Conservation (phyloP, 1,140 invertebrate genomes). For the Leptinotarsa lineolata region DNA sequence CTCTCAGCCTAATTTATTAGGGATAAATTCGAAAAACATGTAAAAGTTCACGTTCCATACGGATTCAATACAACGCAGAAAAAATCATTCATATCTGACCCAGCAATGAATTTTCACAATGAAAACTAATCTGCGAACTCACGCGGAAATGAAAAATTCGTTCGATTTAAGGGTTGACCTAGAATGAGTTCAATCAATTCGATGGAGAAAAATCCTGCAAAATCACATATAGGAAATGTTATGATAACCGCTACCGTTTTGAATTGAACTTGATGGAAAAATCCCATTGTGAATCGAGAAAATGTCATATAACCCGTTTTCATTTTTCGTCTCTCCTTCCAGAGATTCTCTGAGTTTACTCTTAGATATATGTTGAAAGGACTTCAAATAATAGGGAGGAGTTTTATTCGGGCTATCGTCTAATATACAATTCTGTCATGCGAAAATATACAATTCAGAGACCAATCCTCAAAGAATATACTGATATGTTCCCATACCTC, state of each 20-base stretch:
- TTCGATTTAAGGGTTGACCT: neutral
- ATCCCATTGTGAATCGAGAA: neutral
- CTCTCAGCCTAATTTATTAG: no score
- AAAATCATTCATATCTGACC: no score
- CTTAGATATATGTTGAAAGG: neutral
- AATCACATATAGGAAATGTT: neutral
- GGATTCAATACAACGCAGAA: no score
- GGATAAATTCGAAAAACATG: no score
- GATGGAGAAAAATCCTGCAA: neutral
- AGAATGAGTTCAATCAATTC: neutral
- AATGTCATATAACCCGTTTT: neutral
- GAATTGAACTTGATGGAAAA: neutral
- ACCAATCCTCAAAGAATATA: constrained; percentile 3
- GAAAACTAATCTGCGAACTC: no score
- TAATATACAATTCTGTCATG: neutral
- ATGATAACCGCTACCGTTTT: neutral
- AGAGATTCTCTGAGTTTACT: neutral
- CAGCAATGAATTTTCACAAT: no score
- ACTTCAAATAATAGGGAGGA: neutral
- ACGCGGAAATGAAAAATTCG: no score
- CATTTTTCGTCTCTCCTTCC: neutral
- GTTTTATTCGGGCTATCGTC: neutral
- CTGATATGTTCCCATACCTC: neutral
- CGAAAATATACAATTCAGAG: neutral
- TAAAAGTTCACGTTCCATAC: no score